Base-by-base conservation (phyloP, 2,888 invertebrate species). In the Pterostichus niger region DNA sequence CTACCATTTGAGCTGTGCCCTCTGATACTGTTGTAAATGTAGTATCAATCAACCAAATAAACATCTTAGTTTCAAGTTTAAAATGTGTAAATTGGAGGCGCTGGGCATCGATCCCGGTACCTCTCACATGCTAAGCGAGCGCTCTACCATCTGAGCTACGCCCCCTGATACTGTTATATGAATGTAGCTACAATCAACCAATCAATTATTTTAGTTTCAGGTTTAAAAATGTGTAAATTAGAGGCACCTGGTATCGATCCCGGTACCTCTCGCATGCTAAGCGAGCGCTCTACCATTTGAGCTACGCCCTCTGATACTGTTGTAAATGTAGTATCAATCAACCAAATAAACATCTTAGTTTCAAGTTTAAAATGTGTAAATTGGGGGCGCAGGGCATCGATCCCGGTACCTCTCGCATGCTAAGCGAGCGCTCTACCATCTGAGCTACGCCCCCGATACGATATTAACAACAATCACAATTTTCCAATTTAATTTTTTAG, bases 341-440 rank as follows among this genome's bases (percentile, higher is more conserved):
- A 40, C 40, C 2, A 40, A 40, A n/a, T n/a, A n/a, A n/a, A n/a
- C n/a, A n/a, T n/a, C n/a, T n/a, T n/a, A n/a, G n/a, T n/a, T n/a
- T n/a, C n/a, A n/a, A n/a, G n/a, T n/a, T n/a, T n/a, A n/a, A n/a
- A n/a, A n/a, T n/a, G n/a, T n/a, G n/a, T n/a, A n/a, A n/a, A n/a
- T 73, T 89, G 89, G 89, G 89, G 89, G 89, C 89, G 89, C 89
- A 88, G 88, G 89, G 89, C 85, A 91, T 91, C 91, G 91, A 91
- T 91, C 91, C 91, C 91, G 90, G 91, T 91, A 91, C 91, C 91
- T 91, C 91, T 91, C 91, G 90, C 91, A 91, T 91, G 91, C 91
- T 91, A 91, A 91, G 90, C 91, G 91, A 91, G 91, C 91, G 91
- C 91, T 91, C 91, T 91, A 91, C 91, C 91, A 91, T 91, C 90